These are phyloP conservation scores for Sinocyclocheilus rhinocerous DNA, from an alignment of 2,113 vertebrate species.

Conservation along the genomic window DNA sequence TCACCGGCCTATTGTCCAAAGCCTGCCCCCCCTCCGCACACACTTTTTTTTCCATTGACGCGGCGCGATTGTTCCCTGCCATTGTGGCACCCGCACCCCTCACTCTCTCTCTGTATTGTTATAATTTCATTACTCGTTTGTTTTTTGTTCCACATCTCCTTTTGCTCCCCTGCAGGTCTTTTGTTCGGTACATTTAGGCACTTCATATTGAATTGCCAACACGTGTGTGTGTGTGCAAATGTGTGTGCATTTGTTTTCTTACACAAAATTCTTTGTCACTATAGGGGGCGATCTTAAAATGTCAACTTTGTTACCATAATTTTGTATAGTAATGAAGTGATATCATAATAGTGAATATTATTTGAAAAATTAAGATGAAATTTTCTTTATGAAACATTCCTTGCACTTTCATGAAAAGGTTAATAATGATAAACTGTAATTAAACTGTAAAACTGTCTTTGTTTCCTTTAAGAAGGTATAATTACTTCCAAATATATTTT, in stretches of 20 bases:
- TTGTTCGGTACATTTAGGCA: slow-evolving; percentile 78
- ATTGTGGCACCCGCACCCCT: slow-evolving; percentile 90
- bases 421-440: not conserved
- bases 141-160: slow-evolving; percentile 92
- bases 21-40: slow-evolving; percentile 66
- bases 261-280: too few species aligned
- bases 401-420: too few species aligned
- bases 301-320: too few species aligned
- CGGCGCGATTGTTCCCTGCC: slow-evolving; percentile 95
- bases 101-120: slow-evolving; percentile 86
- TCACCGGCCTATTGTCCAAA: slow-evolving; percentile 97
- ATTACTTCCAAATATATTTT: not conserved
- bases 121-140: slow-evolving; percentile 92
- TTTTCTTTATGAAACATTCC: too few species aligned
- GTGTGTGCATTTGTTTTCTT: too few species aligned
- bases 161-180: slow-evolving; percentile 78
- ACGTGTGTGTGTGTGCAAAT: slow-evolving; percentile 9
- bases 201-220: slow-evolving; percentile 75
- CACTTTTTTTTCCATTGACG: slow-evolving; percentile 89
- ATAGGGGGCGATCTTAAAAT: too few species aligned
- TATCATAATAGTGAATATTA: too few species aligned
- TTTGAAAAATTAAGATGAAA: too few species aligned
- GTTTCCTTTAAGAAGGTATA: not conserved
- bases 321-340: too few species aligned
- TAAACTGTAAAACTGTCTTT: not conserved